Conservation (phyloP, 2,113 vertebrate genomes). For the Eira barbara region DNA sequence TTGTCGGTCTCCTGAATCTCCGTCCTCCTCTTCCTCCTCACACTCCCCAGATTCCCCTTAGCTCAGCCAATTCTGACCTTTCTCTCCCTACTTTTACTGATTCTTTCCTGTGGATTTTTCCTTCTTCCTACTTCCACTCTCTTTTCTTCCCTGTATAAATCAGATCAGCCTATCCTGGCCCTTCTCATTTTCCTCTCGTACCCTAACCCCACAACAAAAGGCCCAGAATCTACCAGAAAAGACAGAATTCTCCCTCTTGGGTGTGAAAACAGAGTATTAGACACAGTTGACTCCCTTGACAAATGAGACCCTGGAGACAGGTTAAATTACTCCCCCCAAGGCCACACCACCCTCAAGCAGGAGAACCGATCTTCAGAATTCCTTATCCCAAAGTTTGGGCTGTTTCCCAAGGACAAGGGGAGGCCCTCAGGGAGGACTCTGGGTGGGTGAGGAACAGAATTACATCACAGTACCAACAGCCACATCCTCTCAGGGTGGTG, state of each 20-base stretch:
- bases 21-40: background rate
- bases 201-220: background rate
- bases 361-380: slow-evolving; percentile 25
- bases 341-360: background rate
- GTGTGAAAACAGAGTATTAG: background rate
- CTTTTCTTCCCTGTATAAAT: background rate
- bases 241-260: background rate
- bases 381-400: slow-evolving; percentile 1
- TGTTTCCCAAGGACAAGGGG: background rate
- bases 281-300: background rate
- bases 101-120: background rate
- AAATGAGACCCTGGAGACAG: too few species aligned
- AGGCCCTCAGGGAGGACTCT: background rate
- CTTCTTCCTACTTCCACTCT: background rate
- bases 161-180: background rate
- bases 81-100: background rate
- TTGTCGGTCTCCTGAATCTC: background rate
- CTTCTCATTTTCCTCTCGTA: background rate
- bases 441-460: background rate
- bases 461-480: background rate
- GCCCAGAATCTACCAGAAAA: background rate
- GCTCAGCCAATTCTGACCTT: background rate
- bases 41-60: background rate
- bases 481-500: background rate
- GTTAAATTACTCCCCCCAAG: background rate